phyloP scores from a whole-genome alignment of 1,140 invertebrate genomes.

The Solenopsis fugax region DNA sequence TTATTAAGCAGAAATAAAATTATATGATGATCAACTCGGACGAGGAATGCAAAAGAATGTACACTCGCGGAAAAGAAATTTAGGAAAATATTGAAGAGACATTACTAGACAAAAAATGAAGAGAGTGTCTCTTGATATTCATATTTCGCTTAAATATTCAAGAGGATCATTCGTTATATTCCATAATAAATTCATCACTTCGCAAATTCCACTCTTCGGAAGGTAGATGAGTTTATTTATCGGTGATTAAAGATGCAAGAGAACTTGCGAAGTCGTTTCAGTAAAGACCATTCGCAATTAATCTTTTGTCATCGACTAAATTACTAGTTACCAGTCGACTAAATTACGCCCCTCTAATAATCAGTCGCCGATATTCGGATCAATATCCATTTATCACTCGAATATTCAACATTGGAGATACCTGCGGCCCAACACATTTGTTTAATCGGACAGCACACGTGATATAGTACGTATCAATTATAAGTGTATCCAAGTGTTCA shows the following conservation, averaged over 20 bases:
- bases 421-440: conserved; percentile 10
- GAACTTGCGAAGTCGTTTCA: neutral
- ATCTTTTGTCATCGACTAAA: conserved; percentile 21
- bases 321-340: conserved; percentile 11
- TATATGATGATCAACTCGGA: neutral
- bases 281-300: conserved; percentile 3
- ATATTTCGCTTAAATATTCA: neutral
- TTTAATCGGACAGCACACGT: neutral
- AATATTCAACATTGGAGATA: conserved; percentile 24
- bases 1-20: neutral
- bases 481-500: conserved; percentile 16
- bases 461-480: conserved; percentile 32
- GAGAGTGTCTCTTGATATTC: neutral
- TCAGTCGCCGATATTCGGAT: conserved; percentile 23
- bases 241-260: conserved; percentile 31
- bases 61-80: too few species aligned
- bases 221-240: conserved; percentile 17
- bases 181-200: neutral
- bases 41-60: neutral
- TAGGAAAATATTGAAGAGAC: neutral
- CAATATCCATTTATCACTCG: conserved; percentile 43
- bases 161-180: neutral
- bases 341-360: conserved; percentile 21
- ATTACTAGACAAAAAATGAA: neutral
- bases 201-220: neutral